Conservation (phyloP, 2,888 invertebrate species). For the Idaea biselata region DNA sequence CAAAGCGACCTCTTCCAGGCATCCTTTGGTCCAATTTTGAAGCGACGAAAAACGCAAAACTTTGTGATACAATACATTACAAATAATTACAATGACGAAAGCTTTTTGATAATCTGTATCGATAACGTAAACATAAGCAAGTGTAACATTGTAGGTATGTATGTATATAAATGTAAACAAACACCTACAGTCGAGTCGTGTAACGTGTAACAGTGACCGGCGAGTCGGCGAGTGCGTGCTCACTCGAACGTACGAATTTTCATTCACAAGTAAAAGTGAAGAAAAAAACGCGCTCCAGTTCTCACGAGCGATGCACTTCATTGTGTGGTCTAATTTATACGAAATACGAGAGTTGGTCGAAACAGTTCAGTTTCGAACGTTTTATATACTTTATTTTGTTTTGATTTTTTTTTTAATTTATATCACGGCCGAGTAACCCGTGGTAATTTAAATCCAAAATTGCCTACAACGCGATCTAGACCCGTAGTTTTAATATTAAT, state of each 20-base stretch:
- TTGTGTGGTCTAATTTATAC: constrained; percentile 24
- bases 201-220: constrained; percentile 3
- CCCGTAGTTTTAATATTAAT: too few species aligned
- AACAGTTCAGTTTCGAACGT: not conserved
- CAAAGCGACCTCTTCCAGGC: too few species aligned
- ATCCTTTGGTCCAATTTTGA: too few species aligned
- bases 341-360: not conserved
- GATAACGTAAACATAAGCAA: not conserved
- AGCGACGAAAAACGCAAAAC: too few species aligned
- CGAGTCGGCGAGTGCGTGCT: constrained; percentile 13
- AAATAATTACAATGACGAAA: not conserved
- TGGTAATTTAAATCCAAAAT: too few species aligned
- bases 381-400: too few species aligned
- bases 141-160: not conserved
- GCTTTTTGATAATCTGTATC: not conserved
- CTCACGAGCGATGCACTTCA: constrained; percentile 44
- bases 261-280: constrained; percentile 61
- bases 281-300: constrained; percentile 66
- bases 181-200: not conserved
- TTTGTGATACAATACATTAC: not conserved
- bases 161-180: not conserved
- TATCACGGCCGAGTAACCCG: too few species aligned
- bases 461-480: too few species aligned
- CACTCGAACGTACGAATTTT: constrained; percentile 34
- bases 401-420: too few species aligned